Conservation (phyloP, 1,140 invertebrate species). For the Elymnias hypermnestra region DNA sequence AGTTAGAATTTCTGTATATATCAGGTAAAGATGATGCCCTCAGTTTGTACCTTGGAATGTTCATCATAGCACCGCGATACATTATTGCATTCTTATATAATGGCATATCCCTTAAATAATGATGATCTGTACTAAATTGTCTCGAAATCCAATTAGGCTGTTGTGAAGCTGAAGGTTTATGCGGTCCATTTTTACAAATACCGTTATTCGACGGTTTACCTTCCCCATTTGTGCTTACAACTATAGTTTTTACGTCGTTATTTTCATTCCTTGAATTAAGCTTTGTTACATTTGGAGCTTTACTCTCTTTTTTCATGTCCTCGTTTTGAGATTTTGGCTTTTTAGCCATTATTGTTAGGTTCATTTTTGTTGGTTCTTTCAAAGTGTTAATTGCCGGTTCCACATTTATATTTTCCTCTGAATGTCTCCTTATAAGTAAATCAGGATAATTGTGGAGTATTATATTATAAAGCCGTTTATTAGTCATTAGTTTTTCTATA, state of each 20-base stretch:
- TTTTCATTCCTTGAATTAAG: too few species aligned
- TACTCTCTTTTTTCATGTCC: neutral
- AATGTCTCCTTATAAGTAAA: conserved; percentile 38
- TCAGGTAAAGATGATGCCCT: conserved; percentile 91
- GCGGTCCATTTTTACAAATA: conserved; percentile 9
- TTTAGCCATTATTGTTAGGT: conserved; percentile 44
- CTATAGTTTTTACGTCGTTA: too few species aligned
- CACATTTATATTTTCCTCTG: conserved; percentile 41
- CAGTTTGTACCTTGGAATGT: conserved; percentile 81
- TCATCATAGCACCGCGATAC: conserved; percentile 61
- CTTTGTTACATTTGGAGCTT: too few species aligned
- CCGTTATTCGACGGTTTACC: too few species aligned
- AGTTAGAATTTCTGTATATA: conserved; percentile 91
- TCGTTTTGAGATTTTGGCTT: conserved; percentile 29
- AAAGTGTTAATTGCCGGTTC: conserved; percentile 22
- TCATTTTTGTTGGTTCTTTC: conserved; percentile 34
- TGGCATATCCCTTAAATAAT: conserved; percentile 83
- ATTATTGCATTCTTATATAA: conserved; percentile 84
- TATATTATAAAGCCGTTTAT: conserved; percentile 55
- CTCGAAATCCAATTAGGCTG: conserved; percentile 37
- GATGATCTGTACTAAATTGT: conserved; percentile 63
- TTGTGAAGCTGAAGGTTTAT: conserved; percentile 15
- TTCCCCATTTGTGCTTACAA: too few species aligned
- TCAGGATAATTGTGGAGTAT: conserved; percentile 61
- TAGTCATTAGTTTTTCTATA: conserved; percentile 58